Percentiles rank a stretch among this genome's conserved stretches.
phyloP scores from a whole-genome alignment of 2,797 vertebrate species.

The Xenopus petersii region DNA sequence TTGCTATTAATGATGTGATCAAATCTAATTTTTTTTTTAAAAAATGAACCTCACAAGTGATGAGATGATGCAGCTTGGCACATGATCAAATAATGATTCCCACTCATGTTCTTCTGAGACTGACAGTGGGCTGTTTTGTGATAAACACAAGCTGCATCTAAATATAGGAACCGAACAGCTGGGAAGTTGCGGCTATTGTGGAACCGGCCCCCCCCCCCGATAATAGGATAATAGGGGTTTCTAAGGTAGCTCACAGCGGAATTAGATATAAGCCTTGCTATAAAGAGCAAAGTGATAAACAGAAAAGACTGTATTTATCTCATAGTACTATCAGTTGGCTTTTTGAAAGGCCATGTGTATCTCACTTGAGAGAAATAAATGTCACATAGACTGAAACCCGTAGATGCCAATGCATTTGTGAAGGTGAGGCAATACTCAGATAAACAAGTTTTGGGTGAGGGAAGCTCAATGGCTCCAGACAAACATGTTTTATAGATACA shows the following conservation, averaged over 20 bases:
- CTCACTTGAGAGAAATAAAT: too few relatives aligned
- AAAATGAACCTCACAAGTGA: too few relatives aligned
- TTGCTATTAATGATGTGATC: too few relatives aligned
- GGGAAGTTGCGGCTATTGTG: not conserved
- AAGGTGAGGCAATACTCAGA: too few relatives aligned
- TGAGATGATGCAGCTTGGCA: constrained; percentile 26
- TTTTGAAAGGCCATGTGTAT: too few relatives aligned
- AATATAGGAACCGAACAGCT: constrained; percentile 13
- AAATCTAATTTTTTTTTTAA: too few relatives aligned
- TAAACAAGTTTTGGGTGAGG: too few relatives aligned
- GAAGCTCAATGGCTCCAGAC: too few relatives aligned
- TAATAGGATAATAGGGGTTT: constrained; percentile 11
- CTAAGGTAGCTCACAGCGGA: not conserved
- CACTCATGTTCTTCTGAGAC: not conserved
- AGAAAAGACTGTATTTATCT: not conserved
- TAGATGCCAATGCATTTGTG: too few relatives aligned
- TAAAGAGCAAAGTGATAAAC: not conserved
- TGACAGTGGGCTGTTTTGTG: not conserved
- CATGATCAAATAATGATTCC: not conserved
- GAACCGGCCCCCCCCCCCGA: not conserved
- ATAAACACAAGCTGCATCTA: not conserved
- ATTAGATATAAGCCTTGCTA: not conserved
- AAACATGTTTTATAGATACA: too few relatives aligned
- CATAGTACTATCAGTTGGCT: too few relatives aligned
- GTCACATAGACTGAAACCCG: too few relatives aligned